Conservation (phyloP, 2,113 vertebrate genomes). For the Muscicapa adusta region DNA sequence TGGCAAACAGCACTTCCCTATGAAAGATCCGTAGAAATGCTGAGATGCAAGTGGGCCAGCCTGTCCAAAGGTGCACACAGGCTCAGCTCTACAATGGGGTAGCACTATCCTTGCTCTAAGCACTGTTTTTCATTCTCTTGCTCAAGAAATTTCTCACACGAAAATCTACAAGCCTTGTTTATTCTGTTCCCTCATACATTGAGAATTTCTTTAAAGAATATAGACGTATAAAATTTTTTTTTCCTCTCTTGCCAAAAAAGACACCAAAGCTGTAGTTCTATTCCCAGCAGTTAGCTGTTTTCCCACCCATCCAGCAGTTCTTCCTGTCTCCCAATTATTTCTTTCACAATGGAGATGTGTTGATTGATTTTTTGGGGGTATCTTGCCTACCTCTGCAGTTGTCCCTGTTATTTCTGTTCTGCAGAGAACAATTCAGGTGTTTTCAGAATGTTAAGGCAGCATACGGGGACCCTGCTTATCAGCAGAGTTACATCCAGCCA, state of each 20-base stretch:
- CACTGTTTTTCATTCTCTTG: neutral
- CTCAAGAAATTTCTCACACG: neutral
- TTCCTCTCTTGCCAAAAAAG: neutral
- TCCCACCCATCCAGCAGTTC: neutral
- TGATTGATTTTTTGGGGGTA: neutral
- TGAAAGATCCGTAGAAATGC: neutral
- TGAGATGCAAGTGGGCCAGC: neutral
- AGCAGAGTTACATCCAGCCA: neutral
- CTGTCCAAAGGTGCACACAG: neutral
- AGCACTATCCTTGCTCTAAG: neutral
- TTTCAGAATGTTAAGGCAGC: neutral
- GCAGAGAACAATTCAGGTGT: neutral
- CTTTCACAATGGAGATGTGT: neutral
- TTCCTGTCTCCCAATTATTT: neutral
- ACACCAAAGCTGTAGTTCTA: neutral
- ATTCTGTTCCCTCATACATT: neutral
- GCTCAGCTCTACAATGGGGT: neutral
- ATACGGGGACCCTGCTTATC: neutral
- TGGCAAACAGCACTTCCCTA: neutral
- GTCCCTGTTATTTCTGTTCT: neutral
- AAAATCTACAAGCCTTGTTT: neutral
- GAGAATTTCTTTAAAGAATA: neutral
- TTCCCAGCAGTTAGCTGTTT: neutral
- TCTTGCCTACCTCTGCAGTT: neutral
- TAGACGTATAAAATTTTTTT: neutral